These are phyloP conservation scores for Leptobrachium ailaonicum DNA, from an alignment of 2,113 vertebrate species.

Conservation along the genomic window DNA sequence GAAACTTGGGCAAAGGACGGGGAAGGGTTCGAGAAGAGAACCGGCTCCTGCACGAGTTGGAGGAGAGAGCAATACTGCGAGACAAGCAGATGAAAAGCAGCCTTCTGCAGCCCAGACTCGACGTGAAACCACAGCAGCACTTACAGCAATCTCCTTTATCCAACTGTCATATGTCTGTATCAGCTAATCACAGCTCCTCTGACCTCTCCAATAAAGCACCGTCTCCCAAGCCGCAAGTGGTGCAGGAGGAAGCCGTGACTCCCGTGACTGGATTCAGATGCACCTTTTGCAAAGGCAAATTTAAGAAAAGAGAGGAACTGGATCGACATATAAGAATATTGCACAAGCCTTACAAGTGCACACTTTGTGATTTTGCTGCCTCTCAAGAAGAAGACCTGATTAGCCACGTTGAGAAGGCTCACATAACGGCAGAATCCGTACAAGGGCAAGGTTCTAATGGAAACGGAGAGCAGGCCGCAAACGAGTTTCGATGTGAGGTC, in stretches of 20 bases:
- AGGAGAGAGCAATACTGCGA: conserved; percentile 92
- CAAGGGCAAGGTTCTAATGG: conserved; percentile 81
- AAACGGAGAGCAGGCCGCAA: conserved; percentile 78
- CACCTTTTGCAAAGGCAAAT: conserved; percentile 98
- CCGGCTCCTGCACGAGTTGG: conserved; percentile 91
- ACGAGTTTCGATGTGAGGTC: conserved; percentile 94
- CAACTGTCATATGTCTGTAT: conserved; percentile 79
- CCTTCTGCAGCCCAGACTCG: conserved; percentile 80
- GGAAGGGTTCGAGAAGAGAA: conserved; percentile 96
- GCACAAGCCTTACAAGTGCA: conserved; percentile 98
- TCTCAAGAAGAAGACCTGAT: conserved; percentile 97
- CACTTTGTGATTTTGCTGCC: conserved; percentile 92
- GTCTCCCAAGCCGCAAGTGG: conserved; percentile 81
- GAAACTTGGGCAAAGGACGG: conserved; percentile 94
- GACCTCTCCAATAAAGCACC: conserved; percentile 80
- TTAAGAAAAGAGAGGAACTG: conserved; percentile 95
- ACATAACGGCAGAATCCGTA: conserved; percentile 93
- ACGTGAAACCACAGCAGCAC: conserved; percentile 74
- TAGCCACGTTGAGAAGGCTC: conserved; percentile 95
- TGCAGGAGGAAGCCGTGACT: conserved; percentile 81
- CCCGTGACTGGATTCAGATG: conserved; percentile 89
- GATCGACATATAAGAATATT: conserved; percentile 97
- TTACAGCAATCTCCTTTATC: conserved; percentile 76
- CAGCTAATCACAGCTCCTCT: conserved; percentile 75
- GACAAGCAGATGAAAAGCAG: conserved; percentile 95